Evolutionary conservation across 2,113 vertebrate species (phyloP).

Genomic region (Odocoileus hemionus): DNA sequence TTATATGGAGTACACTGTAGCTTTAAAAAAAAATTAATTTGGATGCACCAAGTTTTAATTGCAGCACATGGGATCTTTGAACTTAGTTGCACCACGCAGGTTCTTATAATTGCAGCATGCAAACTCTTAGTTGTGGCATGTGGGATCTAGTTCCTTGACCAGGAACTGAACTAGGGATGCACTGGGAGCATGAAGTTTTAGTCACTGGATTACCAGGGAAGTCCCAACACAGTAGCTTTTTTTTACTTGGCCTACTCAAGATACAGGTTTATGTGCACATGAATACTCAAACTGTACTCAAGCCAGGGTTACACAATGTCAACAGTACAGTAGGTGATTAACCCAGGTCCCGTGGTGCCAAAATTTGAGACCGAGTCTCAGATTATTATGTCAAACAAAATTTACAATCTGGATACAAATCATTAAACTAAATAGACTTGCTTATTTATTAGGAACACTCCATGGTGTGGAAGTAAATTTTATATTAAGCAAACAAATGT

Average conservation of each 20-base stretch:
- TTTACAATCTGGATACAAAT: background rate
- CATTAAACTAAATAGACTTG: background rate
- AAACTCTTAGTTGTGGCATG: background rate
- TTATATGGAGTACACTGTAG: background rate
- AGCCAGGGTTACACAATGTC: background rate
- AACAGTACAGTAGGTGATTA: background rate
- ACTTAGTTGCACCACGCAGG: background rate
- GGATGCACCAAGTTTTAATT: background rate
- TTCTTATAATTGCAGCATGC: background rate
- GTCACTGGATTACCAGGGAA: background rate
- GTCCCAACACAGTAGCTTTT: background rate
- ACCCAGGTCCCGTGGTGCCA: background rate
- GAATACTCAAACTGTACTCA: background rate
- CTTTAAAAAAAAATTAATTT: background rate
- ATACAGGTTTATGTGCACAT: background rate
- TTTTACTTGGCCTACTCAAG: background rate
- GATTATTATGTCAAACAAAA: background rate
- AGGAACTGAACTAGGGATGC: background rate
- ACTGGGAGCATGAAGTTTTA: background rate
- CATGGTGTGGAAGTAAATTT: background rate
- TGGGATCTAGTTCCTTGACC: background rate
- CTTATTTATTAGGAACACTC: background rate
- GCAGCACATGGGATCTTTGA: background rate
- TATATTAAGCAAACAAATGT: background rate
- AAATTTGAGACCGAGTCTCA: background rate